Base-by-base conservation (phyloP, 1,140 invertebrate genomes). In the Hyposmocoma kahamanoa region DNA sequence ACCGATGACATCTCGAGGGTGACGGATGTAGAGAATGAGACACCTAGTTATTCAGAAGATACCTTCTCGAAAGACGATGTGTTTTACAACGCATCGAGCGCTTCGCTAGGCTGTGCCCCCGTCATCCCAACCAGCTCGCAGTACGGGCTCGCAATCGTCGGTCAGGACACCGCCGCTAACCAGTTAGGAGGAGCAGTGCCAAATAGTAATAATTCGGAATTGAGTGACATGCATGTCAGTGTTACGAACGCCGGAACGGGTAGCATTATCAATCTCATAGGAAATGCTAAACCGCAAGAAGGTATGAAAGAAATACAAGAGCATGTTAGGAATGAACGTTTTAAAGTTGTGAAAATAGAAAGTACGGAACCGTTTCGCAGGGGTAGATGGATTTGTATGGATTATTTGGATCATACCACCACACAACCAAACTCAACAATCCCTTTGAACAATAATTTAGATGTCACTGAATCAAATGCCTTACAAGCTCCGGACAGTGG, bases 281-380 rank as follows among this genome's bases (percentile, higher is more conserved):
- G 88, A 63, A 87, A 88, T 64, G 81, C 84, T 45, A 89, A 88
- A 55, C 86, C 88, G 43, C 87, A 87, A 43, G 92, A 92, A 76
- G 91, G 91, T 65, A 88, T 92, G 72, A 89, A 92, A 71, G 91
- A 92, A 60, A 89, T 92, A 48, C 91, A 93, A 65, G 90, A 92
- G 64, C 90, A 91, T 65, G 88, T 90, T 62, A 90, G 93, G 63
- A 95, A 94, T 80, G 93, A 95, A 77, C 88, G 96, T 53, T 98
- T 98, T 82, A 97, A 97, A 89, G 96, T 98, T 59, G 96, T 98
- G 18, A 98, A 98, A 89, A 96, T 98, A 53, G 96, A 97, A 81
- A 97, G 94, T 73, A 95, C 95, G 18, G 96, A 98, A 81, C 97
- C 97, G 3, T 97, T 98, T 69, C 93, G 94, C 60, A 90, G 97